phyloP scores from a whole-genome alignment of 2,888 invertebrate species.

The Bhutanitis thaidina region DNA sequence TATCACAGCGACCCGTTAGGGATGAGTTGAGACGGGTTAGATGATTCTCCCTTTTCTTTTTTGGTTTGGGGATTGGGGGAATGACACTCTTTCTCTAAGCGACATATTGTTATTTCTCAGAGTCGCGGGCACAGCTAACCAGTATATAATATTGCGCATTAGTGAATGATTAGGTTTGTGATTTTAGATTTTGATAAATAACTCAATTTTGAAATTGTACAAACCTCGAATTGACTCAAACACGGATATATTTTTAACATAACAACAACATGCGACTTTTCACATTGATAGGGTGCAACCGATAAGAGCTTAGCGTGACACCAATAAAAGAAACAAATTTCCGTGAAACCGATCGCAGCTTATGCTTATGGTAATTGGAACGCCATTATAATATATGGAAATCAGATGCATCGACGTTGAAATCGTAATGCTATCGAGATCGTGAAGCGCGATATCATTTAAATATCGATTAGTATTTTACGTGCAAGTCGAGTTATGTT shows the following conservation, averaged over 20 bases:
- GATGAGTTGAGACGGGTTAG: too few relatives aligned
- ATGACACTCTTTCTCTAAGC: too few relatives aligned
- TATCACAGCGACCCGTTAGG: too few relatives aligned
- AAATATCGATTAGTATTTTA: conserved; percentile 7
- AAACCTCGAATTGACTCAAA: not conserved
- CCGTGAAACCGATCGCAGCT: conserved; percentile 13
- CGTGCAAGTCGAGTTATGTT: too few relatives aligned
- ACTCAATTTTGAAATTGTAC: too few relatives aligned
- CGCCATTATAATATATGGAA: conserved; percentile 10
- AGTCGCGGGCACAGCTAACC: too few relatives aligned
- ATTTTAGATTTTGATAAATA: too few relatives aligned
- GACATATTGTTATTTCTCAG: too few relatives aligned
- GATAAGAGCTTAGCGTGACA: conserved; percentile 15
- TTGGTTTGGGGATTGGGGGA: too few relatives aligned
- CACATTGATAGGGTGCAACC: conserved; percentile 11
- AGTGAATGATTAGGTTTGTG: too few relatives aligned
- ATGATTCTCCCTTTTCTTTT: too few relatives aligned
- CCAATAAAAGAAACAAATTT: conserved; percentile 15
- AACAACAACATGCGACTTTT: not conserved
- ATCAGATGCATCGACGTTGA: conserved; percentile 11
- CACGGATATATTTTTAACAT: conserved; percentile 3
- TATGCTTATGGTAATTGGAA: conserved; percentile 6
- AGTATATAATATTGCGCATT: too few relatives aligned
- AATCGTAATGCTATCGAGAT: conserved; percentile 1
- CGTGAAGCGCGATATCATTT: not conserved